Evolutionary conservation across 2,888 invertebrate species (phyloP).

Genomic region (Meloe dianella): DNA sequence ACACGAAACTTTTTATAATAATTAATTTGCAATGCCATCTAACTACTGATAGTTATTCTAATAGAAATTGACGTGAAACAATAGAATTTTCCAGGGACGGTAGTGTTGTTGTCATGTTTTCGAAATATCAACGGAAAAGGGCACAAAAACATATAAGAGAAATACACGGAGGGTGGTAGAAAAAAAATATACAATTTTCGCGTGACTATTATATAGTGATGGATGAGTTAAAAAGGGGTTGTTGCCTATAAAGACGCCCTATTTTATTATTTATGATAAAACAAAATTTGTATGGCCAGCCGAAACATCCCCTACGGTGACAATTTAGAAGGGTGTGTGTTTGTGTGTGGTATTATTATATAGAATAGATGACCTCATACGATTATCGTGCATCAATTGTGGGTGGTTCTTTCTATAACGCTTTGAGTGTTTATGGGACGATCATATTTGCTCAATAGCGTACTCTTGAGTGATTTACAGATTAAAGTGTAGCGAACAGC

Average conservation of each 20-base stretch:
- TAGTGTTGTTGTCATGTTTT: constrained; percentile 17
- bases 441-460: too few species aligned
- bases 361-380: constrained; percentile 28
- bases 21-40: not conserved
- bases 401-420: constrained; percentile 23
- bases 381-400: constrained; percentile 26
- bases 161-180: not conserved
- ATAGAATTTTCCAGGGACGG: constrained; percentile 2
- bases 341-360: constrained; percentile 23
- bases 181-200: constrained; percentile 24
- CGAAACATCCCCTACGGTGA: not conserved
- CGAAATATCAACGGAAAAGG: constrained; percentile 24
- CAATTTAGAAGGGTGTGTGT: constrained; percentile 23
- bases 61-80: constrained; percentile 16
- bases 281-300: constrained; percentile 2
- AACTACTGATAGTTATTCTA: constrained; percentile 14
- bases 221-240: constrained; percentile 28
- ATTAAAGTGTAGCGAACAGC: too few species aligned
- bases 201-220: constrained; percentile 26
- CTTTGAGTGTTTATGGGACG: too few species aligned
- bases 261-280: constrained; percentile 13
- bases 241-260: not conserved
- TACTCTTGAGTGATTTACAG: too few species aligned
- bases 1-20: not conserved
- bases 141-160: constrained; percentile 22